phyloP scores from a whole-genome alignment of 2,797 vertebrate genomes.

The Phoebastria nigripes region DNA sequence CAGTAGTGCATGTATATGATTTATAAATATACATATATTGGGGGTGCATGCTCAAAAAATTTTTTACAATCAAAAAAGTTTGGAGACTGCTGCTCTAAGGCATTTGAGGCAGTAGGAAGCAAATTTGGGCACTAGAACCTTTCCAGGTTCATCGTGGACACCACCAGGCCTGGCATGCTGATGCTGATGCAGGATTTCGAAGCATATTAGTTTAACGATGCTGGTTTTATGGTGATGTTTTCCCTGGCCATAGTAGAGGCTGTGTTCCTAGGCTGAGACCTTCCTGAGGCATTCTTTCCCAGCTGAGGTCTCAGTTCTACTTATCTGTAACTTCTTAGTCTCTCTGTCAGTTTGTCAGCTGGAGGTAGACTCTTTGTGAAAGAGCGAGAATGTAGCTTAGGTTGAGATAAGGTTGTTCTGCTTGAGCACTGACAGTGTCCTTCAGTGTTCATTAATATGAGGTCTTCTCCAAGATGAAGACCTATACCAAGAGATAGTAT shows the following conservation, averaged over 20 bases:
- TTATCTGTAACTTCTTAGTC: not conserved
- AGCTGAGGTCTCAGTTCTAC: not conserved
- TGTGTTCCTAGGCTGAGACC: rapidly evolving
- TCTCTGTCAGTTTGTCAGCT: not conserved
- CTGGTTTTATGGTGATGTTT: not conserved
- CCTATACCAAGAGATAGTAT: not conserved
- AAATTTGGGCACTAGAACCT: not conserved
- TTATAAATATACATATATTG: not conserved
- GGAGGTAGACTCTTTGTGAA: not conserved
- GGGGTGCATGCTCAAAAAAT: not conserved
- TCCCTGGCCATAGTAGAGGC: not conserved
- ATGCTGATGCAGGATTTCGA: not conserved
- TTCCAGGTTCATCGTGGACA: not conserved
- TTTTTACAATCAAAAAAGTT: not conserved
- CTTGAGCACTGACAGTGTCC: not conserved
- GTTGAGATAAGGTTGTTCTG: not conserved
- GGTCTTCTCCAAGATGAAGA: not conserved
- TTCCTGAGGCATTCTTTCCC: not conserved
- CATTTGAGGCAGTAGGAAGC: not conserved
- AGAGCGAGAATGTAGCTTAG: not conserved
- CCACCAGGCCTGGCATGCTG: not conserved
- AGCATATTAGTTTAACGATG: not conserved
- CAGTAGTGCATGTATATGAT: not conserved
- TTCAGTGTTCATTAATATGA: not conserved
- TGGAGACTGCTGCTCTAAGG: not conserved